Conservation (phyloP, 2,888 invertebrate genomes). For the Drosophila engyochracea region DNA sequence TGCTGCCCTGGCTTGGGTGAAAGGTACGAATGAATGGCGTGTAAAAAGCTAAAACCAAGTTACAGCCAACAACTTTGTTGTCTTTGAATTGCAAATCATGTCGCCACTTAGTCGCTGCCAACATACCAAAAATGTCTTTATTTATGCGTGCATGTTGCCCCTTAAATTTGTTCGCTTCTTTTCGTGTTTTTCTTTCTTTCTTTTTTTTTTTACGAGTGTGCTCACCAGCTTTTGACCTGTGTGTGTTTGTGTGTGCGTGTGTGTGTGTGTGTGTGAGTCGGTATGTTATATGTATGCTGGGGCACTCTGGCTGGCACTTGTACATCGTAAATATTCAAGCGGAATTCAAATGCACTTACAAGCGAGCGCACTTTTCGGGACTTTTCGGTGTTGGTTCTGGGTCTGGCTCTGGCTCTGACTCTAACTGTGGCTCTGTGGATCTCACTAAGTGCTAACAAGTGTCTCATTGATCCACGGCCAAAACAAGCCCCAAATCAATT, state of each 20-base stretch:
- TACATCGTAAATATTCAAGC: slow-evolving; percentile 76
- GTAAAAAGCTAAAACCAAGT: slow-evolving; percentile 34
- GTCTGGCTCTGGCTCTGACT: neutral
- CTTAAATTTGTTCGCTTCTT: slow-evolving; percentile 14
- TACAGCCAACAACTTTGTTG: slow-evolving; percentile 60
- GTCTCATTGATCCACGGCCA: slow-evolving; percentile 59
- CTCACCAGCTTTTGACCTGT: slow-evolving; percentile 35
- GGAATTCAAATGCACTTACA: slow-evolving; percentile 70
- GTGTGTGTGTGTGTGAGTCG: neutral
- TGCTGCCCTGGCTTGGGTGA: neutral
- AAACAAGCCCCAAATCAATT: slow-evolving; percentile 65
- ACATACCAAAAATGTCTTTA: slow-evolving; percentile 67
- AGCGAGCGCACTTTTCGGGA: slow-evolving; percentile 28
- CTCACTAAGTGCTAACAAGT: slow-evolving; percentile 71
- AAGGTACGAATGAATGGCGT: slow-evolving; percentile 5
- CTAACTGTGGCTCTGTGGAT: neutral
- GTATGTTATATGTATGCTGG: slow-evolving; percentile 21
- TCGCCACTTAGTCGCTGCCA: slow-evolving; percentile 47
- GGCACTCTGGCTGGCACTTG: slow-evolving; percentile 65
- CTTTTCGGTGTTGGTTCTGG: slow-evolving; percentile 22
- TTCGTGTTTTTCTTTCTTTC: neutral
- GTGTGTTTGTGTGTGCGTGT: neutral
- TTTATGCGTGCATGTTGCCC: slow-evolving; percentile 71
- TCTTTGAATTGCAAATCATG: slow-evolving; percentile 76
- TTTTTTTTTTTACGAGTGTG: slow-evolving; percentile 36